Base-by-base conservation (phyloP, 2,888 invertebrate genomes). In the Dione vanillae region DNA sequence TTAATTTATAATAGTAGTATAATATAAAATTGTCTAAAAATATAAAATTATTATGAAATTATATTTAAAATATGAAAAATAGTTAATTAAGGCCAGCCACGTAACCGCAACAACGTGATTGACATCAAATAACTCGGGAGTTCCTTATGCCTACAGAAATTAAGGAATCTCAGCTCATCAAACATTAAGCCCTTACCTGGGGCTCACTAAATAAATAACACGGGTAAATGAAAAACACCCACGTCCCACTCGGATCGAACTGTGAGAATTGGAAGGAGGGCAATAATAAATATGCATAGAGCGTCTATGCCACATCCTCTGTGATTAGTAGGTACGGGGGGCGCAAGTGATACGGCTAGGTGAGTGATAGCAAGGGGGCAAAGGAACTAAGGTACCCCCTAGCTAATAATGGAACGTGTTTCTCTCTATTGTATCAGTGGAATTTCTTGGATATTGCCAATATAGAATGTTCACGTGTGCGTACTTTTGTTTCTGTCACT, bases 201-300 rank as follows among this genome's bases (percentile, higher is more conserved):
- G 81, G 84, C 82, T 80, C 79, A 83, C 88, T 90, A 90, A 90
- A 91, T 90, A 92, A 93, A 92, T 92, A 91, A 88, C 82, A 81
- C 78, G 79, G 85, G 85, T 84, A 89, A 91, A 92, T 91, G 91
- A 93, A 92, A 92, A 92, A 92, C 91, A 88, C 82, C 85, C 87
- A 86, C 87, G 87, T 87, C 81, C 81, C 80, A 74, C 71, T 72
- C 75, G 76, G 78, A 86, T 87, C 84, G 88, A 88, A 87, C 87
- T 82, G 87, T 88, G 90, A 86, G 91, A 90, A 91, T 90, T 89
- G 86, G 88, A 85, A 79, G 86, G 88, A 85, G 86, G 61, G 86
- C 83, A 83, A 87, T 90, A 88, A 92, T 93, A 92, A 93, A 92
- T 93, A 93, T 93, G 93, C 93, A 92, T 91, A 89, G 88, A 91